phyloP scores from a whole-genome alignment of 1,140 invertebrate species.

The Trichonephila clavipes region DNA sequence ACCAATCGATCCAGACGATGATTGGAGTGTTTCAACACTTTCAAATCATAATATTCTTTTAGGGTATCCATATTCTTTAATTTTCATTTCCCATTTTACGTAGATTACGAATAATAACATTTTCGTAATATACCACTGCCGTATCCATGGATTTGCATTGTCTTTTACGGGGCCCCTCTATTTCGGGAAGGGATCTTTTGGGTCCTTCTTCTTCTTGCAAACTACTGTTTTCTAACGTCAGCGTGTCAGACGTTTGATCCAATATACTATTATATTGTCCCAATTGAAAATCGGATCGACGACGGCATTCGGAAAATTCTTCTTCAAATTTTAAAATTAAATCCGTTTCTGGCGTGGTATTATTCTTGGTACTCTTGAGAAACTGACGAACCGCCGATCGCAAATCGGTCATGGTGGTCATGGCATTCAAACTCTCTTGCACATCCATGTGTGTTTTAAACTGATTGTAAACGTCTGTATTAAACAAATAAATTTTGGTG shows the following conservation, averaged over 20 bases:
- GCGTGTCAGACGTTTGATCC: background rate
- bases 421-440: background rate
- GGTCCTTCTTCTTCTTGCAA: background rate
- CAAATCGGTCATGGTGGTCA: slow-evolving; percentile 47
- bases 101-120: background rate
- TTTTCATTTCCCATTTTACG: background rate
- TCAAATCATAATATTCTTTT: background rate
- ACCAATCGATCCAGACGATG: background rate
- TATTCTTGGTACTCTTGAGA: slow-evolving; percentile 33
- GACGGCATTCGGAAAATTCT: slow-evolving; percentile 28
- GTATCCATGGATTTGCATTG: background rate
- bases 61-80: background rate
- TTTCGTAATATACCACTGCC: background rate
- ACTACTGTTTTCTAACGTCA: background rate
- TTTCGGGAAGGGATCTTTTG: background rate
- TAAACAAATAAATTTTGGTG: slow-evolving; percentile 13
- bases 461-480: slow-evolving; percentile 43
- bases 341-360: background rate
- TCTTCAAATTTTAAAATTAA: slow-evolving; percentile 45
- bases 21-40: background rate
- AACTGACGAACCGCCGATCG: slow-evolving; percentile 43
- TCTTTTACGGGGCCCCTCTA: background rate
- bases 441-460: slow-evolving; percentile 41
- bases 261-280: background rate
- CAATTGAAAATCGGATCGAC: background rate